Evolutionary conservation across 2,888 invertebrate species (phyloP).

Genomic region (Eilema depressum): DNA sequence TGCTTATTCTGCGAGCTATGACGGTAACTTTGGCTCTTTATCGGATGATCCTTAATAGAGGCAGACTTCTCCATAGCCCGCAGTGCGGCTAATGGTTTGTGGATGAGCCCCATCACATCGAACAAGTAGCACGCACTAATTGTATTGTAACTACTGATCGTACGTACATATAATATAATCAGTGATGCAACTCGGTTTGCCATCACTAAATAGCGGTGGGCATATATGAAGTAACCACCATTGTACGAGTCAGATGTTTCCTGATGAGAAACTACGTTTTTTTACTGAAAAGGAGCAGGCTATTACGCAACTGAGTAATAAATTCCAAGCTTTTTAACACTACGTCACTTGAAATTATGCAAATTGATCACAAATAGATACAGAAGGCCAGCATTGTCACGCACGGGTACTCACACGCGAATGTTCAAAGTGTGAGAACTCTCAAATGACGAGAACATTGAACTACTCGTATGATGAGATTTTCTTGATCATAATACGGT

Average conservation of each 20-base stretch:
- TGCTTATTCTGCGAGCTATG: too few species aligned
- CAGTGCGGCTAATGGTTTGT: background rate
- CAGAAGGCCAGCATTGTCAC: background rate
- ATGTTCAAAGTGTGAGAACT: background rate
- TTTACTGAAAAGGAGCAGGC: background rate
- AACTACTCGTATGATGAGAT: too few species aligned
- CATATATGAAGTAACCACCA: too few species aligned
- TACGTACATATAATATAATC: background rate
- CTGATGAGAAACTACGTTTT: background rate
- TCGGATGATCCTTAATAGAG: too few species aligned
- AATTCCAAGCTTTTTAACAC: slow-evolving; percentile 1
- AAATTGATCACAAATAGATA: slow-evolving; percentile 4
- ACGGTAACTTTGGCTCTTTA: too few species aligned
- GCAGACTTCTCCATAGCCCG: too few species aligned
- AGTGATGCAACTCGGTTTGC: background rate
- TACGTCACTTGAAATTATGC: slow-evolving; percentile 4
- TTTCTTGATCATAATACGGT: background rate
- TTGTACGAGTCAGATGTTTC: background rate
- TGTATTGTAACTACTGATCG: background rate
- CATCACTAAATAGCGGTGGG: background rate
- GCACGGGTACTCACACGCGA: background rate
- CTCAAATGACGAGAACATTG: background rate
- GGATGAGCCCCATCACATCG: background rate
- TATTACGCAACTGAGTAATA: background rate
- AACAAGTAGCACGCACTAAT: background rate